Percentiles rank a stretch among this genome's conserved stretches.
Evolutionary conservation across 2,113 vertebrate genomes (phyloP).

Genomic region (Elachura formosa): DNA sequence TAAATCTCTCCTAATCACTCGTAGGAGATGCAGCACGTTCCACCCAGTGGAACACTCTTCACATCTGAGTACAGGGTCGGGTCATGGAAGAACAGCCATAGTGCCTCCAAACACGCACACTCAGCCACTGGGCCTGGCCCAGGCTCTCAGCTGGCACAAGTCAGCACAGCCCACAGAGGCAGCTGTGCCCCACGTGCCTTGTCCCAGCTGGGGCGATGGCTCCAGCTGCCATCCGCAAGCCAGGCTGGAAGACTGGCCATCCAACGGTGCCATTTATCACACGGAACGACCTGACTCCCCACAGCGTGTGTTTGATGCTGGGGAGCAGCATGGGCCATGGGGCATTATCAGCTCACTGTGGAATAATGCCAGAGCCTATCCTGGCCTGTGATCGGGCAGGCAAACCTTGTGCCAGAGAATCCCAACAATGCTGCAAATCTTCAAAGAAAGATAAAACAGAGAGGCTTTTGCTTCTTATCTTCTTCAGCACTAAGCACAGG

Average conservation of each 20-base stretch:
- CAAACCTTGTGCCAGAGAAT: conserved; percentile 36
- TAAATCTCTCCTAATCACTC: background rate
- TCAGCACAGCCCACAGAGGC: background rate
- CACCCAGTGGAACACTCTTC: background rate
- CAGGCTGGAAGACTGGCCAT: background rate
- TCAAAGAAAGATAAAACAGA: conserved; percentile 32
- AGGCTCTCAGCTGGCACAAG: background rate
- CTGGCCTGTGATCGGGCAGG: background rate
- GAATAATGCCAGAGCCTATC: background rate
- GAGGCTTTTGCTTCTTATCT: conserved; percentile 23
- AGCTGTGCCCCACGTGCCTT: fast-evolving
- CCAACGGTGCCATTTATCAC: fast-evolving
- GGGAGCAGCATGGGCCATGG: background rate
- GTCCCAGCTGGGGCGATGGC: background rate
- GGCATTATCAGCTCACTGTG: background rate
- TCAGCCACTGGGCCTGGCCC: fast-evolving
- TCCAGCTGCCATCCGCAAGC: background rate
- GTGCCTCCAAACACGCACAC: background rate
- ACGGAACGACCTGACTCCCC: fast-evolving
- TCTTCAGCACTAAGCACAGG: background rate
- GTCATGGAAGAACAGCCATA: fast-evolving
- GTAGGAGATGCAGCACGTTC: background rate
- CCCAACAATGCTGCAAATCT: conserved; percentile 30
- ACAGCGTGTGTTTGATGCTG: background rate
- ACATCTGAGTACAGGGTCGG: background rate